Percentiles rank a stretch among this genome's conserved stretches.
These are phyloP conservation scores for Charina bottae DNA, from an alignment of 2,113 vertebrate genomes.

Conservation along the genomic window DNA sequence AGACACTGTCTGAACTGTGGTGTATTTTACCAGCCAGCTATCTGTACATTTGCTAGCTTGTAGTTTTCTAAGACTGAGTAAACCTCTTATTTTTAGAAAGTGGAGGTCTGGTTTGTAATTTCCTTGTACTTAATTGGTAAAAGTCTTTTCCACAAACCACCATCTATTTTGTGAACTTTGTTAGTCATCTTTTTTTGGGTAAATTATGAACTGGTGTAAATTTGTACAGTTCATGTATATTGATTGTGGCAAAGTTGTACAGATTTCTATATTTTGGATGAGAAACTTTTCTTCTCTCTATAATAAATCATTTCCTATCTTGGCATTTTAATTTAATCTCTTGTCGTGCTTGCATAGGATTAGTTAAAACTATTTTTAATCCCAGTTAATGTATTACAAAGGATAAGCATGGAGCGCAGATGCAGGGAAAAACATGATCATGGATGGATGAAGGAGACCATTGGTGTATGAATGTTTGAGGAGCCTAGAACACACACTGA, in stretches of 20 bases:
- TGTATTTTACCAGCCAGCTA: conserved; percentile 83
- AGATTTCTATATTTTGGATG: conserved; percentile 99
- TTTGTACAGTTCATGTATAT: conserved; percentile 99
- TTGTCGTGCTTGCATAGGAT: conserved; percentile 80
- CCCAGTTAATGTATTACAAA: conserved; percentile 56
- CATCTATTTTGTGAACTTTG: conserved; percentile 97
- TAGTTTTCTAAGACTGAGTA: conserved; percentile 87
- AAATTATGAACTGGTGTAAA: conserved; percentile 99
- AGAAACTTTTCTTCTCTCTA: conserved; percentile 99
- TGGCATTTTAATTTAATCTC: conserved; percentile 87
- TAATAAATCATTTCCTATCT: conserved; percentile 98
- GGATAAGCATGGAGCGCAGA: conserved; percentile 55
- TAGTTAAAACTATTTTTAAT: conserved; percentile 67
- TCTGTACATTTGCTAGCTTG: conserved; percentile 88
- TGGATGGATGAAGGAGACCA: conserved; percentile 66
- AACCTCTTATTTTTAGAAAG: conserved; percentile 90
- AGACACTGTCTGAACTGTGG: conserved; percentile 87
- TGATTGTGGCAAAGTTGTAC: conserved; percentile 99
- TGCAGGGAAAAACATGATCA: conserved; percentile 57
- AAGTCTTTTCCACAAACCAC: conserved; percentile 87
- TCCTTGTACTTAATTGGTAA: conserved; percentile 88
- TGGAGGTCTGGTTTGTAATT: conserved; percentile 89
- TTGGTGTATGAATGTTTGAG: conserved; percentile 51
- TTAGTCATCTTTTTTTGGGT: conserved; percentile 93
- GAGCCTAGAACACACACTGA: conserved; percentile 49